Conservation (phyloP, 2,113 vertebrate species). For the Rhinoptilus africanus region DNA sequence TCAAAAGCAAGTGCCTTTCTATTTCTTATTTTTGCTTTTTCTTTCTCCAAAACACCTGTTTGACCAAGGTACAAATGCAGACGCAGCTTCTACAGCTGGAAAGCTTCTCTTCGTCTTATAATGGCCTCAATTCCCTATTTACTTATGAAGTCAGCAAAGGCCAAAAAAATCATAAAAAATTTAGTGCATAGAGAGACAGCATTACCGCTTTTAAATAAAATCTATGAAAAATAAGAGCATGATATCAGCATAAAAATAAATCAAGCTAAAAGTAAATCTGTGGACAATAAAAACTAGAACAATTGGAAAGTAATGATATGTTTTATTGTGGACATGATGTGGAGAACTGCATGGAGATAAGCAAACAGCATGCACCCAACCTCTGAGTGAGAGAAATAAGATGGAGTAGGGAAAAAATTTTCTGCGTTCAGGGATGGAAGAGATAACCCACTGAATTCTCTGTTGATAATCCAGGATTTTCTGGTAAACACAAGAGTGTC, state of each 20-base stretch:
- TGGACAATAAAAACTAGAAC: background rate
- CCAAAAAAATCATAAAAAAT: background rate
- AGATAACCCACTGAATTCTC: background rate
- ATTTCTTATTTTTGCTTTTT: background rate
- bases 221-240: background rate
- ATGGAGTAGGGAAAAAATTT: fast-evolving
- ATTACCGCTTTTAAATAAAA: constrained; percentile 15
- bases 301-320: background rate
- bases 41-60: background rate
- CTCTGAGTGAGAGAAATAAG: background rate
- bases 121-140: background rate
- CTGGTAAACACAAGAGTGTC: background rate
- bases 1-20: background rate
- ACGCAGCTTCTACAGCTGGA: background rate
- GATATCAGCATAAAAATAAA: constrained; percentile 1
- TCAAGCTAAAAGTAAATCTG: background rate
- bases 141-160: background rate
- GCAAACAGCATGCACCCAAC: background rate
- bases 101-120: background rate
- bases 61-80: background rate
- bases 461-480: background rate
- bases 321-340: background rate
- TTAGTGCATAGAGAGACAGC: background rate
- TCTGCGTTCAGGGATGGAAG: background rate
- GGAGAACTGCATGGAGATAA: background rate